phyloP scores from a whole-genome alignment of 2,797 vertebrate genomes.

The Pachyuromys duprasi region DNA sequence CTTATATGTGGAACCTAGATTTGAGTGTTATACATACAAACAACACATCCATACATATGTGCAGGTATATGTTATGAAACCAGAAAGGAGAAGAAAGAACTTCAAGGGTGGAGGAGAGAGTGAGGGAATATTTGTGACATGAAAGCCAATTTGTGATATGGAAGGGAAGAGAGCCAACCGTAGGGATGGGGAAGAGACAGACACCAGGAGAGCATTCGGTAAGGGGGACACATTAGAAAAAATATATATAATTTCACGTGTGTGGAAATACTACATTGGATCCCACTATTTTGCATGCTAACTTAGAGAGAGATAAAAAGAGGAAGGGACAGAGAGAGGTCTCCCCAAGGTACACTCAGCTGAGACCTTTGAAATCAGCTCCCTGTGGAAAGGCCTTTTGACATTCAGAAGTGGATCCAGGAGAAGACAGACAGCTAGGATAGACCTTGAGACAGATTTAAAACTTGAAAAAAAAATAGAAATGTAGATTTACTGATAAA shows the following conservation, averaged over 20 bases:
- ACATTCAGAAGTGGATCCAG: conserved; percentile 61
- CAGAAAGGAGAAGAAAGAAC: background rate
- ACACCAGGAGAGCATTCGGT: background rate
- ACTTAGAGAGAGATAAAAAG: background rate
- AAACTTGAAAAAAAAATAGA: background rate
- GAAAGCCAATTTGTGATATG: background rate
- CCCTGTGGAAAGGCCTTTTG: conserved; percentile 21
- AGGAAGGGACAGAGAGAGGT: background rate
- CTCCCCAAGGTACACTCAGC: background rate
- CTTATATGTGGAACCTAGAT: background rate
- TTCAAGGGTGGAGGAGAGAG: background rate
- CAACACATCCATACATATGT: background rate
- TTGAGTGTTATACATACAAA: background rate
- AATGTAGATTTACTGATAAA: conserved; percentile 75
- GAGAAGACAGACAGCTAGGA: conserved; percentile 39
- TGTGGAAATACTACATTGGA: background rate
- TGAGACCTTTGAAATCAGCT: background rate
- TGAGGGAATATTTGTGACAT: background rate
- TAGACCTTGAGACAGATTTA: conserved; percentile 62
- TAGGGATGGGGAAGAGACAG: background rate
- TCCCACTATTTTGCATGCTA: background rate
- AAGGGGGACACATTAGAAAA: background rate
- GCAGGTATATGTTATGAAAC: background rate
- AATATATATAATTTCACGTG: background rate
- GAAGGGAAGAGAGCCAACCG: no score